phyloP scores from a whole-genome alignment of 2,797 vertebrate species.

The Pitangus sulphuratus region DNA sequence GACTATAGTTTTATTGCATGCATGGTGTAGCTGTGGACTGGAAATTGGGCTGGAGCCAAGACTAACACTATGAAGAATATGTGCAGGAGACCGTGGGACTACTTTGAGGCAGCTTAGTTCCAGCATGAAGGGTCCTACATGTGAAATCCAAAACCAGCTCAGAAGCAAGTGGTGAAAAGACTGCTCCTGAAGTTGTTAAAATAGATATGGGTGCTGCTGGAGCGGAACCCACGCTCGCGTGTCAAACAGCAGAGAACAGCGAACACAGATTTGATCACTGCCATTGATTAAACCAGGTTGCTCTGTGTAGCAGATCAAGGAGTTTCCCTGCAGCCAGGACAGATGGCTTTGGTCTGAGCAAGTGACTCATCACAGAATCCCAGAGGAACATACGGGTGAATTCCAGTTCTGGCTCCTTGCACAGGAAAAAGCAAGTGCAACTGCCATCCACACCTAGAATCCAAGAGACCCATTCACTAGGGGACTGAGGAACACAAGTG shows the following conservation, averaged over 20 bases:
- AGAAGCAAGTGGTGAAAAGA: neutral
- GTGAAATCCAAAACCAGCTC: neutral
- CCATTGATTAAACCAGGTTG: neutral
- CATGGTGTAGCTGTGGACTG: neutral
- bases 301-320: neutral
- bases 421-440: neutral
- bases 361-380: neutral
- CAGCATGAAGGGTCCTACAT: neutral
- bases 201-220: neutral
- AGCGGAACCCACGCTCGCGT: neutral
- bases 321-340: neutral
- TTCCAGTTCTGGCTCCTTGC: neutral
- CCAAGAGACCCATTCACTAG: neutral
- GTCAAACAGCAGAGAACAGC: neutral
- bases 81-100: neutral
- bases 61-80: neutral
- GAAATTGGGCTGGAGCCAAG: neutral
- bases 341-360: slow-evolving; percentile 35
- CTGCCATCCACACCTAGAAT: neutral
- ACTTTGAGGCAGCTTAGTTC: neutral
- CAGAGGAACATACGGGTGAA: neutral
- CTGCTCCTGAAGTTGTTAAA: neutral
- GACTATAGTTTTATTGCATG: neutral
- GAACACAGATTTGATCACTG: neutral
- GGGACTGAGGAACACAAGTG: neutral